Conservation (phyloP, 2,888 invertebrate genomes). For the Ormyrus labotus region DNA sequence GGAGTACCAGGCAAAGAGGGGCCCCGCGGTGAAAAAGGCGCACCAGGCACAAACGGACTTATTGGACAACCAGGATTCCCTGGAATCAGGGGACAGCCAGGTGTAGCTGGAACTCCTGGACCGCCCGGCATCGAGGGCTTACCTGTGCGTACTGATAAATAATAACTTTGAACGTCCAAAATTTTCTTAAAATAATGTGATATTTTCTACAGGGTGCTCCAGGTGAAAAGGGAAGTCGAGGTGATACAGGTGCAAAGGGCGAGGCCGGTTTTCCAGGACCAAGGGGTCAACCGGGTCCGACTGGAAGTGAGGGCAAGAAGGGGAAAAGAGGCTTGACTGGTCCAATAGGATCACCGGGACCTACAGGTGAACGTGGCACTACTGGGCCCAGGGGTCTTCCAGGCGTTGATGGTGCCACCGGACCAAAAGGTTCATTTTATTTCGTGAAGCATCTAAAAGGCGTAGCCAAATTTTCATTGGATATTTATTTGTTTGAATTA, state of each 20-base stretch:
- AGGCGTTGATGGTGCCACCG: slow-evolving; percentile 86
- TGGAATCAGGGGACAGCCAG: slow-evolving; percentile 87
- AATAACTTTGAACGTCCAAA: background rate
- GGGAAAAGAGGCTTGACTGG: slow-evolving; percentile 88
- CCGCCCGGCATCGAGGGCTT: slow-evolving; percentile 86
- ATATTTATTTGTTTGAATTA: background rate
- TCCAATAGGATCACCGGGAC: slow-evolving; percentile 84
- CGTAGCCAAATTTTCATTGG: background rate
- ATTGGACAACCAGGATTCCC: slow-evolving; percentile 89
- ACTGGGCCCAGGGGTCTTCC: slow-evolving; percentile 83
- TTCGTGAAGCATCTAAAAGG: background rate
- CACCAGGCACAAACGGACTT: slow-evolving; percentile 83
- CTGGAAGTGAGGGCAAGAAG: slow-evolving; percentile 88
- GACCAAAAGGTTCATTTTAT: slow-evolving; percentile 80
- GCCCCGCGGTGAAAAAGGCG: slow-evolving; percentile 87
- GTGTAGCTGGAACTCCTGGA: slow-evolving; percentile 85
- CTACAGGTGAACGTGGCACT: slow-evolving; percentile 84
- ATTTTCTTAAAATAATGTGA: slow-evolving; percentile 1
- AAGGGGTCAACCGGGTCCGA: slow-evolving; percentile 84
- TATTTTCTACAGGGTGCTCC: slow-evolving; percentile 80
- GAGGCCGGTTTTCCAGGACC: slow-evolving; percentile 85
- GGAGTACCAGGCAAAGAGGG: slow-evolving; percentile 90
- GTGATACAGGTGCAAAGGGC: slow-evolving; percentile 86
- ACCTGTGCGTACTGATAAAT: slow-evolving; percentile 76
- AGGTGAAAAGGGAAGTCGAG: slow-evolving; percentile 89